phyloP scores from a whole-genome alignment of 1,140 invertebrate genomes.

The Brachystomella parvula region DNA sequence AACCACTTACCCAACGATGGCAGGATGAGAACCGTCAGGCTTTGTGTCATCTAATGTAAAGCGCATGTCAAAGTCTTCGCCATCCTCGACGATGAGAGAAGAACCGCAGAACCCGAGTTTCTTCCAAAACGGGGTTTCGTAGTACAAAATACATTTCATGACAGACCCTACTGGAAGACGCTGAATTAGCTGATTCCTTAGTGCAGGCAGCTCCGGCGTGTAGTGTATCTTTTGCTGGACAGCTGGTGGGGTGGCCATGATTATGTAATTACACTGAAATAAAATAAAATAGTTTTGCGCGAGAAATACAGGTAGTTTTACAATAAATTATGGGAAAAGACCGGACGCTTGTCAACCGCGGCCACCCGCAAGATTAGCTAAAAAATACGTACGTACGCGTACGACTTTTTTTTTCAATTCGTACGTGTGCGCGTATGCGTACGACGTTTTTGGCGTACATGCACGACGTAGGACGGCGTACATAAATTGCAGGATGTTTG shows the following conservation, averaged over 20 bases:
- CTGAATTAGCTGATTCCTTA: conserved; percentile 40
- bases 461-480: no score
- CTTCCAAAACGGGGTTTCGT: conserved; percentile 44
- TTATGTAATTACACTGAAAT: conserved; percentile 18
- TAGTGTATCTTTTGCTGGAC: conserved; percentile 40
- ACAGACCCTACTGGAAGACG: conserved; percentile 42
- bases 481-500: no score
- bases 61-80: not conserved
- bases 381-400: no score
- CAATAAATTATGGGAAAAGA: no score
- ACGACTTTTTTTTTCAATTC: no score
- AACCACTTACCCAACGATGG: not conserved
- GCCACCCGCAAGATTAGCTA: no score
- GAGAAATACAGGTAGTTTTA: no score
- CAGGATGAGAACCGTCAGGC: conserved; percentile 5
- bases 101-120: conserved; percentile 18
- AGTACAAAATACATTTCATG: conserved; percentile 43
- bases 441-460: no score
- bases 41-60: conserved; percentile 1
- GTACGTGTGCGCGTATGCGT: no score
- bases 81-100: not conserved
- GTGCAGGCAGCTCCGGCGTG: conserved; percentile 40
- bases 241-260: conserved; percentile 33
- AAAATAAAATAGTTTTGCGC: no score
- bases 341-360: no score